Base-by-base conservation (phyloP, 2,113 vertebrate genomes). In the Podarcis muralis region DNA sequence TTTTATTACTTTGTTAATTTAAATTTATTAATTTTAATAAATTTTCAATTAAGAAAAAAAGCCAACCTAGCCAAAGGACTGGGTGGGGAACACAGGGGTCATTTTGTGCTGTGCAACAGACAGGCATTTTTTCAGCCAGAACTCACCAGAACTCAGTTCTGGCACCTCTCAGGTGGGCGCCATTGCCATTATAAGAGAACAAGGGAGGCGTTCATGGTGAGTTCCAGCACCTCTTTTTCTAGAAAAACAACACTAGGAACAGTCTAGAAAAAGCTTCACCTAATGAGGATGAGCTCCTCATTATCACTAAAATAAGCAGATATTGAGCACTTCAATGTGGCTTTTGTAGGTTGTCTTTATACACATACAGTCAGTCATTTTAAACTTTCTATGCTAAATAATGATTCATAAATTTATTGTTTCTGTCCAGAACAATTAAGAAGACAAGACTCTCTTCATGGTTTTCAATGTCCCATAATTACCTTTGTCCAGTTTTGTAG, bases 361-460 rank as follows among this genome's bases (percentile, higher is more conserved):
- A 90, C 81, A 78, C 13, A 82, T 83, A 32, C 15, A 25, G 85
- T 88, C 92, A 84, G 86, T 88, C 88, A 81, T 92, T 93, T 35
- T 11, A 80, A 30, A 22, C 4, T 86, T 75, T 77, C 88, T 2
- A 6, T 90, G 93, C 78, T 92, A 87, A 92, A 84, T 90, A 30
- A 91, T 76, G 85, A 80, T 87, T 89, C 91, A 93, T 90, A 85
- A 85, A 92, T 89, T 89, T 69, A 71, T 88, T 89, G 11, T 88
- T 40, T 84, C 43, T 66, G n/a, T 83, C 65, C 37, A 65, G 77
- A 93, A 91, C 80, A 92, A 94, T 85, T 91, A 88, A 86, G 75
- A 90, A 90, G 84, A 94, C 84, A 93, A 94, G 89, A 86, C 88
- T 59, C 92, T 37, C 87, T 91, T 93, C 92, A 93, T 95, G 48